A percentile compares a stretch with the other conserved stretches of the same genome.
Conservation (phyloP, 2,888 invertebrate species). For the Sialis fuliginosa region DNA sequence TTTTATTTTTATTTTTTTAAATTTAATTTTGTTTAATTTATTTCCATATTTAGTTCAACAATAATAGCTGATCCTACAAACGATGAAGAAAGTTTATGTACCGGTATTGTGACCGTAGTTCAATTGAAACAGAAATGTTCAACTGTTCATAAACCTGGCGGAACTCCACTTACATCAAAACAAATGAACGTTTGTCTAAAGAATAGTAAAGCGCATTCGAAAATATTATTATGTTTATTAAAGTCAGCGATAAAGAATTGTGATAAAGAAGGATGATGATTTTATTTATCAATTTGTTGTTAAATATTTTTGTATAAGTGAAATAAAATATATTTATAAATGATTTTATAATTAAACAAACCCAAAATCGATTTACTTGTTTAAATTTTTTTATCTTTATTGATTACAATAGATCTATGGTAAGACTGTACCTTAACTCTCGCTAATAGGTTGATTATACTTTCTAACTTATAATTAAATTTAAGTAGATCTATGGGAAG, state of each 20-base stretch:
- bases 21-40: constrained; percentile 2
- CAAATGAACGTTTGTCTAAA: constrained; percentile 38
- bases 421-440: too few relatives aligned
- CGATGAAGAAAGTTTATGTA: constrained; percentile 65
- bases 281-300: too few relatives aligned
- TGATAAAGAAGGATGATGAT: too few relatives aligned
- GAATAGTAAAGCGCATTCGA: constrained; percentile 38
- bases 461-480: too few relatives aligned
- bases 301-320: too few relatives aligned
- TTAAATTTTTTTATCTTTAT: too few relatives aligned
- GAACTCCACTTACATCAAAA: constrained; percentile 37
- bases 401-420: too few relatives aligned
- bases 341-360: too few relatives aligned
- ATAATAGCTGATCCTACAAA: constrained; percentile 60
- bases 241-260: constrained; percentile 14
- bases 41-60: constrained; percentile 30
- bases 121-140: constrained; percentile 43
- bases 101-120: constrained; percentile 49
- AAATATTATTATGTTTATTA: constrained; percentile 29
- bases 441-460: too few relatives aligned
- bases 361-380: too few relatives aligned
- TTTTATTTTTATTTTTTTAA: constrained; percentile 19
- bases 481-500: too few relatives aligned
- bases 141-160: constrained; percentile 60
- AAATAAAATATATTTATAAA: too few relatives aligned